phyloP scores from a whole-genome alignment of 2,797 vertebrate species.

The Remorina albescens region DNA sequence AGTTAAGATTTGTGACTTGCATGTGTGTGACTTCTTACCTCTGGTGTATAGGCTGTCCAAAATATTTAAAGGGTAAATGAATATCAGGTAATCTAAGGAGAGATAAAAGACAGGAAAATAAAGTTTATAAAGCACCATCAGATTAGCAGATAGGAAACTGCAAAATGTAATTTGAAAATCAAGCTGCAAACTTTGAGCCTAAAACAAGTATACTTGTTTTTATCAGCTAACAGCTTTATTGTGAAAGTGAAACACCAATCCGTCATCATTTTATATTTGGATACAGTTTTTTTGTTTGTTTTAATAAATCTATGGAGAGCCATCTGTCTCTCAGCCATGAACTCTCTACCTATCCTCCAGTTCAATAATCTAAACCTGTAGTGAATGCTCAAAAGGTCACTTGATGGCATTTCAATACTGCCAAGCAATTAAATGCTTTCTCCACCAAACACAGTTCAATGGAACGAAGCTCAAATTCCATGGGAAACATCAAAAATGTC shows the following conservation, averaged over 20 bases:
- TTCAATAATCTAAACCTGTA: neutral
- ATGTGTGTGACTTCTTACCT: no score
- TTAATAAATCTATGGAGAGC: neutral
- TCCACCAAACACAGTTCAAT: neutral
- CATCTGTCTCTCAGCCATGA: neutral
- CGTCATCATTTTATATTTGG: neutral
- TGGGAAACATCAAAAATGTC: neutral
- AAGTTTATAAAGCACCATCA: neutral
- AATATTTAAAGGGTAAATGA: neutral
- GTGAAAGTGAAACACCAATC: neutral
- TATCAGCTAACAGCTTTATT: neutral
- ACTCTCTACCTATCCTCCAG: neutral
- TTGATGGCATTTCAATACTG: constrained; percentile 42
- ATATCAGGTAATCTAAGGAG: neutral
- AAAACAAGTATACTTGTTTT: neutral
- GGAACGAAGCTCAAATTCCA: neutral
- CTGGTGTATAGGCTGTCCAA: no score
- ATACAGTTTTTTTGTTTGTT: neutral
- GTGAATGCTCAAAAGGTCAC: constrained; percentile 14
- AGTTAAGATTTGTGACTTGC: no score
- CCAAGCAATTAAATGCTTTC: neutral
- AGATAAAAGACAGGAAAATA: neutral
- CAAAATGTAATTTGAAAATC: neutral
- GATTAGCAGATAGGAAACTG: neutral
- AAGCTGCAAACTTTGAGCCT: neutral